phyloP scores from a whole-genome alignment of 2,888 invertebrate genomes.

The Heliconius sara region DNA sequence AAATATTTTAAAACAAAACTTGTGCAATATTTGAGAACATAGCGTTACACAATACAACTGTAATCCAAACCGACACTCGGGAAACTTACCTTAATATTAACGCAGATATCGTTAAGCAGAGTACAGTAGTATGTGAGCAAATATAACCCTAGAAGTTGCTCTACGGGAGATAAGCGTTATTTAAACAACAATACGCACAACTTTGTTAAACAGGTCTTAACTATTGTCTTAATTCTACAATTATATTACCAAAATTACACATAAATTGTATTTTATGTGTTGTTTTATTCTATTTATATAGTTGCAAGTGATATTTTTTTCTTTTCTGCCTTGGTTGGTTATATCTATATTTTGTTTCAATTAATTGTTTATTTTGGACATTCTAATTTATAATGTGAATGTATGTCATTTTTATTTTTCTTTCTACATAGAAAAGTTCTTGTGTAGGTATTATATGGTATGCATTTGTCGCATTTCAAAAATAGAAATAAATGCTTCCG shows the following conservation, averaged over 20 bases:
- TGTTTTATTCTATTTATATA: background rate
- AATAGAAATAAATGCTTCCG: background rate
- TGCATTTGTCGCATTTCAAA: background rate
- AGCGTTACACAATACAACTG: constrained; percentile 32
- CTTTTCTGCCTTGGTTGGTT: background rate
- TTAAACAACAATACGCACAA: constrained; percentile 64
- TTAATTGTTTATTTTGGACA: background rate
- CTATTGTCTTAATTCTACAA: constrained; percentile 75
- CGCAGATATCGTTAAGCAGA: constrained; percentile 44
- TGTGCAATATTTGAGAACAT: constrained; percentile 12
- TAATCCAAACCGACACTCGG: constrained; percentile 33
- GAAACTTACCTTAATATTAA: constrained; percentile 45
- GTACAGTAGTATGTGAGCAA: constrained; percentile 42
- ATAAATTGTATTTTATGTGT: constrained; percentile 49
- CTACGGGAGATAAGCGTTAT: constrained; percentile 59
- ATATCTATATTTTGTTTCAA: background rate
- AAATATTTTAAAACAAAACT: constrained; percentile 11
- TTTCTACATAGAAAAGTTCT: background rate
- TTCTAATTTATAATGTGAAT: background rate
- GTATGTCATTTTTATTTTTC: too few relatives aligned
- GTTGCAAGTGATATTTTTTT: background rate
- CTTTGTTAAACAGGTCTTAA: constrained; percentile 64
- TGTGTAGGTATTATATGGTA: background rate
- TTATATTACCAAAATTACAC: constrained; percentile 74
- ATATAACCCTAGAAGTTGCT: constrained; percentile 33